Evolutionary conservation across 2,888 invertebrate species (phyloP).

Genomic region (Lysandra bellargus): DNA sequence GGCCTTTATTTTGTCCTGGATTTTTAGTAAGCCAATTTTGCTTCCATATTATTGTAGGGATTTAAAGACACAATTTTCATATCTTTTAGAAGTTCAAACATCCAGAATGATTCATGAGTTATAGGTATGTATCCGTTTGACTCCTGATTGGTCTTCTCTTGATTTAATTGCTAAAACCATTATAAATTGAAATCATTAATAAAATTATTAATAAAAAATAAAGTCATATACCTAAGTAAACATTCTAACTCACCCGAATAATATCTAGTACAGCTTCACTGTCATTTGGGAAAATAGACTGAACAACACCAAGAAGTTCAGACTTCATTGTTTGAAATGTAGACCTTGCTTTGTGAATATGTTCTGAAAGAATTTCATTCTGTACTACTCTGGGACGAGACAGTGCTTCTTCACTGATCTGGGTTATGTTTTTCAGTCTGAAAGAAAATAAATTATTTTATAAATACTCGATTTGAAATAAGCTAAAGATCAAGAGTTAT

Average conservation of each 20-base stretch:
- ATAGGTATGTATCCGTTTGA: slow-evolving; percentile 58
- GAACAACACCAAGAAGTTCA: slow-evolving; percentile 58
- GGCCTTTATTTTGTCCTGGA: slow-evolving; percentile 11
- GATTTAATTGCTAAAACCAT: slow-evolving; percentile 59
- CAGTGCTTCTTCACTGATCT: slow-evolving; percentile 57
- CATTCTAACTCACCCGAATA: slow-evolving; percentile 56
- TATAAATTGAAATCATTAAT: background rate
- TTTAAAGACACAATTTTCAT: slow-evolving; percentile 59
- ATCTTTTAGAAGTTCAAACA: slow-evolving; percentile 57
- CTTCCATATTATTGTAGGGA: slow-evolving; percentile 65
- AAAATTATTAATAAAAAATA: background rate
- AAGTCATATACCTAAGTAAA: no score
- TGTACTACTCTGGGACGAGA: slow-evolving; percentile 48
- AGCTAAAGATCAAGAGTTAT: background rate
- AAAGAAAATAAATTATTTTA: slow-evolving; percentile 21
- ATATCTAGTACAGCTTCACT: slow-evolving; percentile 52
- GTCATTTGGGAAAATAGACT: slow-evolving; percentile 57
- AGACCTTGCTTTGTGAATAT: slow-evolving; percentile 59
- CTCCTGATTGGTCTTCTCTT: slow-evolving; percentile 49
- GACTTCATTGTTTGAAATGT: slow-evolving; percentile 58
- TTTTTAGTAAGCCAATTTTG: slow-evolving; percentile 58
- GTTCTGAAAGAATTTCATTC: slow-evolving; percentile 51
- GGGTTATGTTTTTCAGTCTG: slow-evolving; percentile 57
- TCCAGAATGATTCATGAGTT: slow-evolving; percentile 53
- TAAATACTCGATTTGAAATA: background rate